These are phyloP conservation scores for Cyclargus thomasi DNA, from an alignment of 1,140 invertebrate genomes.

Conservation along the genomic window DNA sequence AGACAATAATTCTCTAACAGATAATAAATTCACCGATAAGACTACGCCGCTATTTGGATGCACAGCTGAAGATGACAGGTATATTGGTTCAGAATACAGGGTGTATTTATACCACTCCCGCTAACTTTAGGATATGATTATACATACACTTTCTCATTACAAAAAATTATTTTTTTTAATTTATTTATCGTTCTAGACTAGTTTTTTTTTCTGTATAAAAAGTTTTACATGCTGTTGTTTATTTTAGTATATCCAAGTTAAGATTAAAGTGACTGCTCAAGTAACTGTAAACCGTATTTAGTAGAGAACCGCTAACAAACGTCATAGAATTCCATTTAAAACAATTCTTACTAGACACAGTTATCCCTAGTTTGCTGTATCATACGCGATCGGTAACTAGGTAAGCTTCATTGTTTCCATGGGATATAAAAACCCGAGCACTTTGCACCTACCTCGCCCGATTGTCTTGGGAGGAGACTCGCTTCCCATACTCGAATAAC, in stretches of 20 bases:
- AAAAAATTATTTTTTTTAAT: too few relatives aligned
- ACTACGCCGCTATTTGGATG: background rate
- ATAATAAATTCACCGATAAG: constrained; percentile 7
- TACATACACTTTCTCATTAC: too few relatives aligned
- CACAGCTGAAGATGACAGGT: background rate
- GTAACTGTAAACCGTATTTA: too few relatives aligned
- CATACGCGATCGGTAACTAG: background rate
- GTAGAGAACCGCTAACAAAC: too few relatives aligned
- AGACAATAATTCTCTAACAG: constrained; percentile 6
- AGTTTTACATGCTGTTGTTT: too few relatives aligned
- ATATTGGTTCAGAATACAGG: background rate
- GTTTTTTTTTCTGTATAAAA: too few relatives aligned
- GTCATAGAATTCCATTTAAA: background rate
- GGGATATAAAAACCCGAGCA: background rate
- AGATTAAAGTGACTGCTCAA: too few relatives aligned
- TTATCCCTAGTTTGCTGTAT: background rate
- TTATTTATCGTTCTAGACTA: too few relatives aligned
- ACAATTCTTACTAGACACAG: background rate
- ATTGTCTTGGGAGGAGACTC: constrained; percentile 1
- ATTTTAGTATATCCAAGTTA: too few relatives aligned
- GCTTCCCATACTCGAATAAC: constrained; percentile 9
- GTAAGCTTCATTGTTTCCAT: constrained; percentile 7
- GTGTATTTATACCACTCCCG: too few relatives aligned
- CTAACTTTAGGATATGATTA: too few relatives aligned
- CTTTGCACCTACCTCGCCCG: background rate